Evolutionary conservation across 92 coral and sea anemone genomes (phyloP).

Genomic region (Porites cylindrica): DNA sequence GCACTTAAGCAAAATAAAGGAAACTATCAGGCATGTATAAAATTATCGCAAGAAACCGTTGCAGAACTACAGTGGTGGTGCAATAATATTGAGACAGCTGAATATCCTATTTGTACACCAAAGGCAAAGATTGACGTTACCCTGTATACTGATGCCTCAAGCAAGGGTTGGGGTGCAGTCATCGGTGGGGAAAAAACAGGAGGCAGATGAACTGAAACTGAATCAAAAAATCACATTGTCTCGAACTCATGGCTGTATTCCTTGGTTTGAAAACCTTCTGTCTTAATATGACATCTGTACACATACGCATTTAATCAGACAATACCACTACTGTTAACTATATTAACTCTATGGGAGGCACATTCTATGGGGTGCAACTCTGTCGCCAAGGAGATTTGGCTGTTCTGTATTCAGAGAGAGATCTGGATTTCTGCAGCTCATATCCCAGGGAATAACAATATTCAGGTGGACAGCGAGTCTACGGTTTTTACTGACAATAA

Average conservation of each 20-base stretch:
- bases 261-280: constrained; percentile 42
- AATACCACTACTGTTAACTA: constrained; percentile 46
- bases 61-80: too few relatives aligned
- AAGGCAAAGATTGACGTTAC: background rate
- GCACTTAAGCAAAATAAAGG: too few relatives aligned
- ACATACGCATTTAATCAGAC: constrained; percentile 43
- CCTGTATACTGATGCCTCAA: constrained; percentile 55
- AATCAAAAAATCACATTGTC: constrained; percentile 21
- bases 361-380: constrained; percentile 44
- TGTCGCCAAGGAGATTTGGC: constrained; percentile 40
- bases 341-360: constrained; percentile 54
- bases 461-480: constrained; percentile 41
- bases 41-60: too few relatives aligned
- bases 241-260: constrained; percentile 30
- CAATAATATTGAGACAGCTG: too few relatives aligned
- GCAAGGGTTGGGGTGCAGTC: constrained; percentile 52
- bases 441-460: constrained; percentile 43
- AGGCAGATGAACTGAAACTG: background rate
- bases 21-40: too few relatives aligned
- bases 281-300: background rate
- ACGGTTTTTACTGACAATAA: constrained; percentile 48
- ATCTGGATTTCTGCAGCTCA: constrained; percentile 36
- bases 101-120: too few relatives aligned
- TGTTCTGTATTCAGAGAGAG: constrained; percentile 11
- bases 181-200: constrained; percentile 21